phyloP scores from a whole-genome alignment of 2,888 invertebrate genomes.

The Vannuccia rotundouncinata region DNA sequence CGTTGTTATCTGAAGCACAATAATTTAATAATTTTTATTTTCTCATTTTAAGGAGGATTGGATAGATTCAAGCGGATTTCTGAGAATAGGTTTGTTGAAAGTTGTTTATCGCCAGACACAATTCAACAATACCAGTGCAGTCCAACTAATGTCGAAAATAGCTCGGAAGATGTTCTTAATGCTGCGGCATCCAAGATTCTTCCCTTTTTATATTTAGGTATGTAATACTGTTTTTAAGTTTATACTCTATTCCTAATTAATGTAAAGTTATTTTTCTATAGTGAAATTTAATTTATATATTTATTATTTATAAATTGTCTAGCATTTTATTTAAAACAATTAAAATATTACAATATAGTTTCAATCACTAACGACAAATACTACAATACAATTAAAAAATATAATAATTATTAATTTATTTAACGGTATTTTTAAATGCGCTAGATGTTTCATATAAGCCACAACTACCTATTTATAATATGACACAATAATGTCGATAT shows the following conservation, averaged over 20 bases:
- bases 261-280: not conserved
- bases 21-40: too few relatives aligned
- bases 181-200: conserved; percentile 34
- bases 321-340: not conserved
- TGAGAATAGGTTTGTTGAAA: not conserved
- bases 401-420: too few relatives aligned
- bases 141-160: conserved; percentile 27
- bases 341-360: too few relatives aligned
- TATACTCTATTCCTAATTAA: not conserved
- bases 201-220: conserved; percentile 35
- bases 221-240: conserved; percentile 6
- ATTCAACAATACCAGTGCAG: conserved; percentile 29
- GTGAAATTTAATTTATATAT: not conserved
- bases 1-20: too few relatives aligned
- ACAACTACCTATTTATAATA: too few relatives aligned
- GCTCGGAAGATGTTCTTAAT: conserved; percentile 33
- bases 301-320: not conserved
- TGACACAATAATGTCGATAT: too few relatives aligned
- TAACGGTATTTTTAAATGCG: too few relatives aligned
- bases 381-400: too few relatives aligned
- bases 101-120: conserved; percentile 7
- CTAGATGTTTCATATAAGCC: too few relatives aligned
- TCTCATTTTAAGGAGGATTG: conserved; percentile 5
- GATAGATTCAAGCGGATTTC: not conserved
- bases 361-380: too few relatives aligned